These are phyloP conservation scores for Spermophilus dauricus DNA, from an alignment of 2,113 vertebrate genomes.

Conservation along the genomic window DNA sequence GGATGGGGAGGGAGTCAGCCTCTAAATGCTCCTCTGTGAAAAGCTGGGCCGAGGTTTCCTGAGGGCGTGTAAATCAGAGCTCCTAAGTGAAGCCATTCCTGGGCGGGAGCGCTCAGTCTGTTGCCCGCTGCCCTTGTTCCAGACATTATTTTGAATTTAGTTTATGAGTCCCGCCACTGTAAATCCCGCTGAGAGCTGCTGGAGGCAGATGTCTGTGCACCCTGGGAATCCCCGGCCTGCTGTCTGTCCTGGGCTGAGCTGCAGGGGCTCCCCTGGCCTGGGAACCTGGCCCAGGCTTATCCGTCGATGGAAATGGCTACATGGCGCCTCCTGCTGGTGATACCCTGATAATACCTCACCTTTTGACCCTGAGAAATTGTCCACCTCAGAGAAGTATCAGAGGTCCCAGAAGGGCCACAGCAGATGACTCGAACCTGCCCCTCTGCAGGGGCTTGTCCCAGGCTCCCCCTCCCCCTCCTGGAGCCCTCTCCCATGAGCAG, in stretches of 20 bases:
- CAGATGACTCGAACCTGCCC: neutral
- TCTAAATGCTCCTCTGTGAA: neutral
- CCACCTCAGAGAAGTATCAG: neutral
- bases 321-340: neutral
- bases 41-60: slow-evolving; percentile 48
- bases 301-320: neutral
- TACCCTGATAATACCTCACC: neutral
- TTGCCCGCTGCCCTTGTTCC: slow-evolving; percentile 64
- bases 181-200: slow-evolving; percentile 68
- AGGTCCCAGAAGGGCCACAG: neutral
- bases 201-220: neutral
- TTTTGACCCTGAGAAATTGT: neutral
- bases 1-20: neutral
- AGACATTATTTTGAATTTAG: slow-evolving; percentile 77
- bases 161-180: slow-evolving; percentile 78
- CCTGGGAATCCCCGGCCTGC: neutral
- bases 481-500: neutral
- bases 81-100: slow-evolving; percentile 79
- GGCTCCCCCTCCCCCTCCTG: neutral
- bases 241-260: neutral
- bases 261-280: neutral
- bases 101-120: slow-evolving; percentile 51
- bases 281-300: neutral
- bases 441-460: fast-evolving
- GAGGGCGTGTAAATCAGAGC: slow-evolving; percentile 80